Evolutionary conservation across 2,888 invertebrate genomes (phyloP), one percentile per base, ranked within the genome.

Genomic region (Caenorhabditis becei): DNA sequence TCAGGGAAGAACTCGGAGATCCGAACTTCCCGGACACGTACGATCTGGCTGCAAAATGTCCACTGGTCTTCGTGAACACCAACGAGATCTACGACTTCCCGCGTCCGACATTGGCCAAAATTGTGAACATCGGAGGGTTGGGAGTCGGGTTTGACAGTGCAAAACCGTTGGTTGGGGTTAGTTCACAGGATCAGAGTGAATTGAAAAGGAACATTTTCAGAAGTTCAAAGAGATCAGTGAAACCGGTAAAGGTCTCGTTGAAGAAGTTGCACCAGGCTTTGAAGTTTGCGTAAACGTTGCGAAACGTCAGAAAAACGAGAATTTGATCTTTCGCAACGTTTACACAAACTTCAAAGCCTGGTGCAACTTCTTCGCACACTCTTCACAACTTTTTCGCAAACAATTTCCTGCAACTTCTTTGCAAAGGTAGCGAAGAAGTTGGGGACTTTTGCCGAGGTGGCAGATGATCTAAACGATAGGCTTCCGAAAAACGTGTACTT

Each of bases 101-200:
- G 5, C 56, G 86, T 10, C 88, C 88, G 14, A 87, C 82, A 14
- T 72, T 88, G 10, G 87, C 83, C 56, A 88, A 88, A 58, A 77
- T 84, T 28, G 70, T 88, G 24, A 84, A 87, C 56, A 87, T 88
- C 54, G 88, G 88, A 10, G 88, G 88, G 23, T 49, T 88, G n/a
- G 88, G 88, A n/a, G 88, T 88, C 72, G 82, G 81, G 37, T 79
- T 80, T 59, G 81, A 78, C 11, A 70, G 69, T 54, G 82, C 87
- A 0, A 85, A 86, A 35, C 83, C 86, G n/a, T 63, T 88, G 24
- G 56, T 74, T 11, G 62, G 49, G 51, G 85, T 83, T 26, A 56
- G 70, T 47, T n/a, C n/a, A n/a, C n/a, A n/a, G n/a, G n/a, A n/a
- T n/a, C n/a, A n/a, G n/a, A n/a, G n/a, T n/a, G n/a, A n/a, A n/a